These are phyloP conservation scores for Bugulina stolonifera DNA, from an alignment of 2,888 invertebrate genomes.

Conservation along the genomic window DNA sequence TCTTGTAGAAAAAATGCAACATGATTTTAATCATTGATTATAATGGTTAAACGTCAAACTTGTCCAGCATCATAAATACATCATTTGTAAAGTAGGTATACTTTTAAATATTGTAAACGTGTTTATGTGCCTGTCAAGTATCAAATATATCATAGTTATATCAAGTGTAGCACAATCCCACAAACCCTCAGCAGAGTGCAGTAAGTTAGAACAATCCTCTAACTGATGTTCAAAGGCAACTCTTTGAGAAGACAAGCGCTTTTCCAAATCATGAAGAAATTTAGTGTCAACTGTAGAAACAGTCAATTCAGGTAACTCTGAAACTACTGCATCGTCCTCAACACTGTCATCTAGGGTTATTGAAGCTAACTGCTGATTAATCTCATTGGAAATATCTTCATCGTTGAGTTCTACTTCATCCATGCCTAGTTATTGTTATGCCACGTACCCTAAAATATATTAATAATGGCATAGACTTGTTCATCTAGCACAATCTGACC, in stretches of 20 bases:
- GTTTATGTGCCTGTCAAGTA: too few relatives aligned
- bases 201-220: conserved; percentile 5
- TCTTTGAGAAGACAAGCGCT: not conserved
- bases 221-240: conserved; percentile 7
- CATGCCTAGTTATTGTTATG: not conserved
- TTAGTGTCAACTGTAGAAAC: not conserved
- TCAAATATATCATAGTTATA: too few relatives aligned
- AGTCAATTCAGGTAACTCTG: not conserved
- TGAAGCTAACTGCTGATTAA: not conserved
- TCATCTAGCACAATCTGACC: too few relatives aligned
- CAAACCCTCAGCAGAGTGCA: not conserved
- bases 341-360: not conserved
- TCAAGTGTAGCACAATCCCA: too few relatives aligned
- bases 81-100: too few relatives aligned
- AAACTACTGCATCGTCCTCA: not conserved
- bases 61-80: too few relatives aligned
- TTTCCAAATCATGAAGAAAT: not conserved
- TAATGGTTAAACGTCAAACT: too few relatives aligned
- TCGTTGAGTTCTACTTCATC: not conserved
- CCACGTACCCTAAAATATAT: not conserved
- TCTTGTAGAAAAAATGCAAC: too few relatives aligned
- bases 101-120: too few relatives aligned
- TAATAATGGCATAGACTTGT: not conserved
- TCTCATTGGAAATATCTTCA: not conserved
- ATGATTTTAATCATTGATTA: too few relatives aligned